Base-by-base conservation (phyloP, 2,113 vertebrate species). In the Gopherus flavomarginatus region DNA sequence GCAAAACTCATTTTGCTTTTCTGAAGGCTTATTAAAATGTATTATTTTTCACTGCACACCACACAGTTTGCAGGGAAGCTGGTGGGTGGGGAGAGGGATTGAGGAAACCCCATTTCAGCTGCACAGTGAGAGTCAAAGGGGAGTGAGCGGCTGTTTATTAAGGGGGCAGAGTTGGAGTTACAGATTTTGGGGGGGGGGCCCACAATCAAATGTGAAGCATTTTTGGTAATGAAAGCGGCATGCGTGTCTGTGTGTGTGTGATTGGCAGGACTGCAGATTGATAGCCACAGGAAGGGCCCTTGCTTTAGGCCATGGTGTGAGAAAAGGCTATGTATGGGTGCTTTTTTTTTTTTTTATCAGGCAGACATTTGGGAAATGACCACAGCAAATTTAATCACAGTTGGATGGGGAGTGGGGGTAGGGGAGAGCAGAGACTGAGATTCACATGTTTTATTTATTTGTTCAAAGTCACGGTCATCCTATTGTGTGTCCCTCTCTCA, bases 371-470 rank as follows among this genome's bases (percentile, higher is more conserved):
- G 98, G 98, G 98, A 98, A 98, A 98, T 98, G 98, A 98, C 98
- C 98, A 97, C 97, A 96, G 98, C 98, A 97, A 98, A 98, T 96
- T 98, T 85, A 98, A 98, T 97, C 98, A 96, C 97, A 97, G 98
- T 94, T 95, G 98, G 96, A 88, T 1, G 92, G 97, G 95, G 91
- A 96, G 82, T 16, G 75, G 69, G 89, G 94, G 97, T 35, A 92
- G 94, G 96, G 93, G 49, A 57, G 92, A 59, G 97, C 95, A 19
- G 84, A 88, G 96, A 95, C 89, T 72, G 86, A 80, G 97, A 98
- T 87, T 95, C 97, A 77, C 98, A 98, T 98, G 98, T 98, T 98
- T 99, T 98, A 98, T 98, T 98, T 98, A 98, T 98, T 96, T 97
- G 96, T 86, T 98, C 96, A 94, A 97, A 98, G 98, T 98, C 98